Conservation (phyloP, 2,888 invertebrate genomes). For the Apocheima hispidaria region DNA sequence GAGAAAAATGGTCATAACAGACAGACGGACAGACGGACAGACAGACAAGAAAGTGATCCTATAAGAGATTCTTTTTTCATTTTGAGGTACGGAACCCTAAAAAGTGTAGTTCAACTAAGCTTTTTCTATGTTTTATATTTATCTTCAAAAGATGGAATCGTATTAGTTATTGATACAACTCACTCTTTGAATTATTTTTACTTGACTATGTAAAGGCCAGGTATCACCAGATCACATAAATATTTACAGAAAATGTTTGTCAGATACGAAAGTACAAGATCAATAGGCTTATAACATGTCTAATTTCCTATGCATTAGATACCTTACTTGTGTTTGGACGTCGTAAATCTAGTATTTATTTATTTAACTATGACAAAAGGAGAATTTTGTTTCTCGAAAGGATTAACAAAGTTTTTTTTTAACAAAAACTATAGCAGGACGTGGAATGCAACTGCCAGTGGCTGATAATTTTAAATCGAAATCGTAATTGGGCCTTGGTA, state of each 20-base stretch:
- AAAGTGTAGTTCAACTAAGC: not conserved
- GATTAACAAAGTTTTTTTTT: too few species aligned
- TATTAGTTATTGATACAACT: conserved; percentile 11
- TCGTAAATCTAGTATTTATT: not conserved
- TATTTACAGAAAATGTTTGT: conserved; percentile 23
- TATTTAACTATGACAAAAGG: too few species aligned
- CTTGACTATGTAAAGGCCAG: conserved; percentile 14
- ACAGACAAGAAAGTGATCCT: too few species aligned
- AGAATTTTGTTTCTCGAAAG: too few species aligned
- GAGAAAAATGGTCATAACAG: too few species aligned
- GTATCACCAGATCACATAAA: conserved; percentile 26
- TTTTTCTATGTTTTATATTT: not conserved
- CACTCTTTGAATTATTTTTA: conserved; percentile 17
- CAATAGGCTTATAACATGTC: conserved; percentile 20
- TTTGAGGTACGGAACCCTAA: too few species aligned
- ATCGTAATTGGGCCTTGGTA: too few species aligned
- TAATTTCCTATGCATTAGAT: conserved; percentile 30
- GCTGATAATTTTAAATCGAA: too few species aligned
- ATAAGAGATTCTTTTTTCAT: too few species aligned
- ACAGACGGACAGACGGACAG: too few species aligned
- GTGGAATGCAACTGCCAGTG: too few species aligned
- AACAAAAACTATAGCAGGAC: too few species aligned
- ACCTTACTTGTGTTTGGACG: conserved; percentile 5
- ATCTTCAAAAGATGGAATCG: conserved; percentile 10
- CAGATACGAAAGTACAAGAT: conserved; percentile 24